phyloP scores from a whole-genome alignment of 2,888 invertebrate genomes.

The Drosophila eohydei region DNA sequence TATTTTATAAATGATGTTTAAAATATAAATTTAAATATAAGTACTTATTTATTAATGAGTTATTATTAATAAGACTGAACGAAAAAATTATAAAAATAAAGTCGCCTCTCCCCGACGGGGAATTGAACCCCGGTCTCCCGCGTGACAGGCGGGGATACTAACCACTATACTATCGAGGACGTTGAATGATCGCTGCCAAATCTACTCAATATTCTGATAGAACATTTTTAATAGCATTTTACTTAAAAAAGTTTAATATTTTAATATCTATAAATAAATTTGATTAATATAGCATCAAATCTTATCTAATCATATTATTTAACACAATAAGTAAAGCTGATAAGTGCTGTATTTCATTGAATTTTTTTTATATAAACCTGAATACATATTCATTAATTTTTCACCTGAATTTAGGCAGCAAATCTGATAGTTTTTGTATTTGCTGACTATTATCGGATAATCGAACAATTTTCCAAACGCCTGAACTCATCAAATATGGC shows the following conservation, averaged over 20 bases:
- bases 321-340: background rate
- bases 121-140: slow-evolving; percentile 66
- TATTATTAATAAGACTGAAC: background rate
- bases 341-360: background rate
- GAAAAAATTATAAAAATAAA: background rate
- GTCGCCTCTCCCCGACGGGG: slow-evolving; percentile 54
- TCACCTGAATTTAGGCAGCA: slow-evolving; percentile 5
- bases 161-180: slow-evolving; percentile 65
- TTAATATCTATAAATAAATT: background rate
- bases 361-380: background rate
- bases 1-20: background rate
- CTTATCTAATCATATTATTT: slow-evolving; percentile 6
- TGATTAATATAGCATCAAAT: background rate
- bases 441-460: slow-evolving; percentile 43
- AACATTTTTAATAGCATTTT: no score
- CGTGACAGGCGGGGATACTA: slow-evolving; percentile 64
- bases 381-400: slow-evolving; percentile 8
- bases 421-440: slow-evolving; percentile 12
- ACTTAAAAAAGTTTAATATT: no score
- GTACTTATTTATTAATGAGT: no score
- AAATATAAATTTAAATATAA: background rate
- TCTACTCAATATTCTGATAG: background rate
- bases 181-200: rapidly evolving
- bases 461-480: slow-evolving; percentile 49
- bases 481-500: slow-evolving; percentile 30